Percentiles rank a stretch among this genome's conserved stretches.
Conservation (phyloP, 1,140 invertebrate genomes). For the Eumaeus atala region DNA sequence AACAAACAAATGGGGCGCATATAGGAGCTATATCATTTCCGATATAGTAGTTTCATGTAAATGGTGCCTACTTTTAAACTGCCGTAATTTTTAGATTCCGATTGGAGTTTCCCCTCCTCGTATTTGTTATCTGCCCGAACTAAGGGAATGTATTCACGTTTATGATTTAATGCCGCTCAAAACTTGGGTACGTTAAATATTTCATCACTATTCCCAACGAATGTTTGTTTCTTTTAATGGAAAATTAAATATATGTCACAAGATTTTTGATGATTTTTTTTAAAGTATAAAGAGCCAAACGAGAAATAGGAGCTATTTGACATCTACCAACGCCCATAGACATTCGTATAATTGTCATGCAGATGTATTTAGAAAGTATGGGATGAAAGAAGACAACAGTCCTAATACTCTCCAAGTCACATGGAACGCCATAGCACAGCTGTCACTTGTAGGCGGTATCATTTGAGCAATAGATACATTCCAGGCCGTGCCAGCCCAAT, state of each 20-base stretch:
- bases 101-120: slow-evolving; percentile 57
- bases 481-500: no score
- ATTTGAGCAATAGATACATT: no score
- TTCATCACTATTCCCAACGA: slow-evolving; percentile 13
- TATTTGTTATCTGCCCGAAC: slow-evolving; percentile 64
- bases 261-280: no score
- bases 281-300: no score
- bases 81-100: slow-evolving; percentile 72
- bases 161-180: slow-evolving; percentile 57
- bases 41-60: slow-evolving; percentile 70
- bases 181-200: slow-evolving; percentile 25
- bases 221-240: slow-evolving; percentile 1
- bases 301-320: no score
- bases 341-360: no score
- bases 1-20: slow-evolving; percentile 52
- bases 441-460: no score
- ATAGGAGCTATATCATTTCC: slow-evolving; percentile 56
- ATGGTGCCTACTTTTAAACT: slow-evolving; percentile 72
- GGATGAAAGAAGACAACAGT: no score
- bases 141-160: slow-evolving; percentile 59
- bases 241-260: background rate
- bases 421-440: no score
- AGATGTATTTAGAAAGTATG: no score
- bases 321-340: no score
- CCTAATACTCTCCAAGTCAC: no score